These are phyloP conservation scores for Orestias chungarensis DNA, from an alignment of 2,797 vertebrate species.

Conservation along the genomic window DNA sequence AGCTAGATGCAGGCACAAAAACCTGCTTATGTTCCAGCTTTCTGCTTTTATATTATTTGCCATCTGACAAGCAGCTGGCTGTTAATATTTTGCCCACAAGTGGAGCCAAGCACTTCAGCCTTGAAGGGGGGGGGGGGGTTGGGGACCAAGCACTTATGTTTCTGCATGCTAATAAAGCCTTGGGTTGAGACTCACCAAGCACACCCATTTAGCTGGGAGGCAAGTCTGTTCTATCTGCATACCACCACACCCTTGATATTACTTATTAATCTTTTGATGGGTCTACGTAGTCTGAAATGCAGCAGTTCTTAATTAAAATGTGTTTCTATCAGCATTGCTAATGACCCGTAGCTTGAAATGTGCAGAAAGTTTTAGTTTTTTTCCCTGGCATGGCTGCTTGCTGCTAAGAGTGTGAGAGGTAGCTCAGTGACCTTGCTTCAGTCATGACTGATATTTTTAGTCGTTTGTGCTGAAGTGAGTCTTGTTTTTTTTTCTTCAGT, in stretches of 20 bases:
- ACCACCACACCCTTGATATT: constrained; percentile 54
- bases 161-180: constrained; percentile 66
- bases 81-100: constrained; percentile 65
- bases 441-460: constrained; percentile 40
- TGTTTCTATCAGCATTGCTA: constrained; percentile 59
- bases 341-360: constrained; percentile 55
- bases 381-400: constrained; percentile 44
- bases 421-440: constrained; percentile 56
- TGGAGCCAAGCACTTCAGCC: constrained; percentile 65
- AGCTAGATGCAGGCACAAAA: constrained; percentile 31
- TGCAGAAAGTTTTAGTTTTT: constrained; percentile 43
- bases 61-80: constrained; percentile 68
- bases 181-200: constrained; percentile 24
- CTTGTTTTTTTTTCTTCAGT: constrained; percentile 25
- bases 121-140: constrained; percentile 46
- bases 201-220: constrained; percentile 59
- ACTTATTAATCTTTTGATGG: constrained; percentile 64
- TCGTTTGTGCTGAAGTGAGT: constrained; percentile 46
- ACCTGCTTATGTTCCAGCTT: constrained; percentile 41
- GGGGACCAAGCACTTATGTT: constrained; percentile 48
- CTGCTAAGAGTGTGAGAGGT: constrained; percentile 57
- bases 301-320: constrained; percentile 64
- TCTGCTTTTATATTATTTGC: constrained; percentile 58
- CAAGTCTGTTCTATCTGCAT: constrained; percentile 56
- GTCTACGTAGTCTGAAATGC: constrained; percentile 54